These are phyloP conservation scores for Pteronura brasiliensis DNA, from an alignment of 2,113 vertebrate genomes.

Conservation along the genomic window DNA sequence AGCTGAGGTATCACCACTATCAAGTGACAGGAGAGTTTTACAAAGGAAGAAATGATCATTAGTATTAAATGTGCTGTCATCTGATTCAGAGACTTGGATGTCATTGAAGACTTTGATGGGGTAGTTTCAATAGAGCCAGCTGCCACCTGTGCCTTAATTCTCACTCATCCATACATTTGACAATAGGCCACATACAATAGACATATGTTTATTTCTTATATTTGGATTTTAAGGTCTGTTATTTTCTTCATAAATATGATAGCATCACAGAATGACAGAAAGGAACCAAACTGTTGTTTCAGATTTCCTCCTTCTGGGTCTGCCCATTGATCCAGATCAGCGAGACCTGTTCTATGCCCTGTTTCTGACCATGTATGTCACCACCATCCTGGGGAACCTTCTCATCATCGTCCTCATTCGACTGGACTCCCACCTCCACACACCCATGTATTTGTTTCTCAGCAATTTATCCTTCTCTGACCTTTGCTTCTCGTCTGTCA, in stretches of 20 bases:
- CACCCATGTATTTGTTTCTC: not conserved
- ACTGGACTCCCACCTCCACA: not conserved
- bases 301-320: slow-evolving; percentile 58
- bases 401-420: not conserved
- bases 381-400: not conserved
- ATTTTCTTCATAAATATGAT: not conserved
- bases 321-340: slow-evolving; percentile 11
- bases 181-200: not conserved
- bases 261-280: not conserved
- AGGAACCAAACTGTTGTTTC: slow-evolving; percentile 17
- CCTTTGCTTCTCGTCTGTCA: slow-evolving; percentile 15
- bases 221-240: not conserved
- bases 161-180: not conserved
- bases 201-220: not conserved
- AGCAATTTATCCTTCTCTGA: not conserved
- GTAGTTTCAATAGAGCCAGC: not conserved
- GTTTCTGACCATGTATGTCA: not conserved
- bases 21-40: not conserved
- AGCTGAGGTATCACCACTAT: not conserved
- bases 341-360: not conserved
- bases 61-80: not conserved
- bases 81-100: not conserved
- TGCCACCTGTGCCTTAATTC: not conserved
- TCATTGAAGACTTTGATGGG: not conserved
- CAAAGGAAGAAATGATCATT: not conserved